Percentiles rank a stretch among this genome's conserved stretches.
Evolutionary conservation across 2,888 invertebrate species (phyloP).

Genomic region (Crossocerus cetratus): DNA sequence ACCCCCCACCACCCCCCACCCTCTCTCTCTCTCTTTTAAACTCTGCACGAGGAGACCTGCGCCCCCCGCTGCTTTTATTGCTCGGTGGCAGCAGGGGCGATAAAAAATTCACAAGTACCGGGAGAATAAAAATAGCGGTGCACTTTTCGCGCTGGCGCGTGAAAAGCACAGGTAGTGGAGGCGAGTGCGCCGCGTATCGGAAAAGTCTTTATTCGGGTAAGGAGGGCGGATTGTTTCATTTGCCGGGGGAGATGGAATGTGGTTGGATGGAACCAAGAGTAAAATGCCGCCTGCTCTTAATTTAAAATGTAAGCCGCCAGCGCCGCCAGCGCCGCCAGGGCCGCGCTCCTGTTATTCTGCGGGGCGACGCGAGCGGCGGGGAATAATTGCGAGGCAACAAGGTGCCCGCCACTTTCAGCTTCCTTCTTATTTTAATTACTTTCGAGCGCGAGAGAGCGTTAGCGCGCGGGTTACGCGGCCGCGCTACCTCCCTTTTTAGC

Average conservation of each 20-base stretch:
- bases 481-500: conserved; percentile 38
- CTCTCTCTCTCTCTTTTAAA: background rate
- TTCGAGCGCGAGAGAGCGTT: background rate
- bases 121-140: background rate
- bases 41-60: background rate
- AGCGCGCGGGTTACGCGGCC: conserved; percentile 5
- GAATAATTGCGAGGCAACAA: background rate
- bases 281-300: no score
- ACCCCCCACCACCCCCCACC: background rate
- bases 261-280: no score
- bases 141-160: background rate
- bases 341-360: no score
- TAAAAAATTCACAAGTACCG: background rate
- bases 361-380: background rate
- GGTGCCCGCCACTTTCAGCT: background rate
- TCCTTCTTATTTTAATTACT: background rate
- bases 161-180: background rate
- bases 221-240: background rate
- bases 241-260: background rate
- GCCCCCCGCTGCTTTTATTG: background rate
- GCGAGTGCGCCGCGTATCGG: background rate
- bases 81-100: background rate
- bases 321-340: no score
- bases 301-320: no score
- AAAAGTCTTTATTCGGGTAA: background rate